These are phyloP conservation scores for Archilochus colubris DNA, from an alignment of 2,113 vertebrate species.

Conservation along the genomic window DNA sequence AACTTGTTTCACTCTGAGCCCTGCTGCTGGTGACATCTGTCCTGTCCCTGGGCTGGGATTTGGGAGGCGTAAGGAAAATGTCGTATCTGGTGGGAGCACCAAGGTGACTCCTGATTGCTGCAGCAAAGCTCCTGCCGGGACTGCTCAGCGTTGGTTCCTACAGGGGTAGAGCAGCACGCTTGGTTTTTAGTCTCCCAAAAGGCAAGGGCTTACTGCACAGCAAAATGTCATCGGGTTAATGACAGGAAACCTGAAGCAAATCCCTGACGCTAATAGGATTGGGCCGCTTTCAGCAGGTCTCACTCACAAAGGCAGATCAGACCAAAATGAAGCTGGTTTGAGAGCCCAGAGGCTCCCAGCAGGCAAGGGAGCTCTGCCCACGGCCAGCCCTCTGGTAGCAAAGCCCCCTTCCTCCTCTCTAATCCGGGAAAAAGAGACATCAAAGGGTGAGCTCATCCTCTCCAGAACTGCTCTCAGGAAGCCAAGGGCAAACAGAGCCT, in stretches of 20 bases:
- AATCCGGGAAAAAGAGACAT: conserved; percentile 1
- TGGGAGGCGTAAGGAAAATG: neutral
- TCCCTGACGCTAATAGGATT: conserved; percentile 50
- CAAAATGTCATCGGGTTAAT: neutral
- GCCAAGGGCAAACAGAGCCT: neutral
- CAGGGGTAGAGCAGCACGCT: rapidly evolving
- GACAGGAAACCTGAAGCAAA: conserved; percentile 33
- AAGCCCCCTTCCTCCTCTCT: neutral
- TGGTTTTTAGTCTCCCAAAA: conserved; percentile 18
- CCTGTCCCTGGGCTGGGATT: neutral
- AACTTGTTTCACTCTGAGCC: neutral
- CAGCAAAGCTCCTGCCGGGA: rapidly evolving
- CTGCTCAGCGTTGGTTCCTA: neutral
- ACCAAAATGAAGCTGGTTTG: neutral
- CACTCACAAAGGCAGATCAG: neutral
- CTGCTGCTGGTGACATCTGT: neutral
- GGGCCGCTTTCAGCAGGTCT: conserved; percentile 11
- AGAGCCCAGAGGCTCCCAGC: neutral
- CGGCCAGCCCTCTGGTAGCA: neutral
- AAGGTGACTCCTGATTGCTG: neutral
- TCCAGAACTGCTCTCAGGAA: neutral
- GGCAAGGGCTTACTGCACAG: neutral
- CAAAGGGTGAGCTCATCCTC: neutral
- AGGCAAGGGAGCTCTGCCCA: neutral
- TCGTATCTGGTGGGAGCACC: neutral